A percentile compares a stretch with the other conserved stretches of the same genome.
Evolutionary conservation across 2,113 vertebrate species (phyloP).

Genomic region (Emydocephalus ijimae): DNA sequence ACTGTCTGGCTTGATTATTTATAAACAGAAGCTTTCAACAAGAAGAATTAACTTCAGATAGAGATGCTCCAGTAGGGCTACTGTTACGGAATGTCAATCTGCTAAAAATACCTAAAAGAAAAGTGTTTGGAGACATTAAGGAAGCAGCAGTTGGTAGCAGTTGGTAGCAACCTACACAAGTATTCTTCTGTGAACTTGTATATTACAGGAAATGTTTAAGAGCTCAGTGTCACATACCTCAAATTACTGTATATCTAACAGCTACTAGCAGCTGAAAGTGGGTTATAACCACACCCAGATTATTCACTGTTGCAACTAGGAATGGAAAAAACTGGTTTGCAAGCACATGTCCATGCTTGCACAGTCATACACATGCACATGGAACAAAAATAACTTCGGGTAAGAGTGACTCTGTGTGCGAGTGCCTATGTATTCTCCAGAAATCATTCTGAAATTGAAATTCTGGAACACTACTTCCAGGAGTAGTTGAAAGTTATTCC

Average conservation of each 20-base stretch:
- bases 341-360: not conserved
- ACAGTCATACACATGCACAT: not conserved
- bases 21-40: not conserved
- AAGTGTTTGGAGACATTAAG: not conserved
- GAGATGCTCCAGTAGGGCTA: not conserved
- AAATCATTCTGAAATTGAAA: constrained; percentile 26
- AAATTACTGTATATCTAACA: constrained; percentile 30
- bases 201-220: constrained; percentile 23
- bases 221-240: constrained; percentile 24
- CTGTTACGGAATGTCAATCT: not conserved
- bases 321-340: constrained; percentile 49
- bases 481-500: not conserved
- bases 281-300: constrained; percentile 51
- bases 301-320: constrained; percentile 51
- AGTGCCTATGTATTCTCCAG: not conserved
- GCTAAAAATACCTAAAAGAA: constrained; percentile 4
- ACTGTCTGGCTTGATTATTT: not conserved
- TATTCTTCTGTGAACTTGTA: not conserved
- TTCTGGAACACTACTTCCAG: not conserved
- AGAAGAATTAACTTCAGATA: not conserved
- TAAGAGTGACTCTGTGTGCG: not conserved
- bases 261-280: constrained; percentile 51
- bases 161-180: not conserved
- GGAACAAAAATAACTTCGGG: not conserved
- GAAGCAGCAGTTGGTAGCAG: not conserved